phyloP scores from a whole-genome alignment of 2,888 invertebrate species.

The Agrochola litura region DNA sequence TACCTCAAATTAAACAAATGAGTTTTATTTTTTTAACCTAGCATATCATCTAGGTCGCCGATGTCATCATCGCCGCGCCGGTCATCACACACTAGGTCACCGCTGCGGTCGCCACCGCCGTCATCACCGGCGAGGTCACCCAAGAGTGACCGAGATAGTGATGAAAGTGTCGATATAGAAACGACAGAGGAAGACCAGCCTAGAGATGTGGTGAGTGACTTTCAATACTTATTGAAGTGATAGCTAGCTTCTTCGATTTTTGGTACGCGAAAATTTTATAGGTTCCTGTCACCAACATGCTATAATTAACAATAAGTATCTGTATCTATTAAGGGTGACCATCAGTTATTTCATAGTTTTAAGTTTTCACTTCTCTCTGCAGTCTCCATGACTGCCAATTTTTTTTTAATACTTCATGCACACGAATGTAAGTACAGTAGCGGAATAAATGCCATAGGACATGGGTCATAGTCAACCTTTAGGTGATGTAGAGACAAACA shows the following conservation, averaged over 20 bases:
- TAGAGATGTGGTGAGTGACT: constrained; percentile 81
- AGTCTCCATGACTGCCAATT: too few relatives aligned
- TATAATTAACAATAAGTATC: too few relatives aligned
- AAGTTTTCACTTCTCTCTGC: too few relatives aligned
- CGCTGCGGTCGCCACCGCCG: constrained; percentile 76
- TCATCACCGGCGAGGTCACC: constrained; percentile 79
- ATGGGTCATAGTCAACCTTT: not conserved
- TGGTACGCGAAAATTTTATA: too few relatives aligned
- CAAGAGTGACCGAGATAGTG: constrained; percentile 92
- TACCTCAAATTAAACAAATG: not conserved
- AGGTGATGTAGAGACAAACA: not conserved
- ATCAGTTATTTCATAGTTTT: too few relatives aligned
- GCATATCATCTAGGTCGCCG: constrained; percentile 73
- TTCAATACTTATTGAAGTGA: not conserved
- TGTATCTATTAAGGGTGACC: too few relatives aligned
- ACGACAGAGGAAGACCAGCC: constrained; percentile 94
- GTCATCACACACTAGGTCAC: constrained; percentile 79
- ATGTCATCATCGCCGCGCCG: constrained; percentile 77
- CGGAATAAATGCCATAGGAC: not conserved
- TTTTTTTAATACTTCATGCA: not conserved
- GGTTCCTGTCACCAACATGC: too few relatives aligned
- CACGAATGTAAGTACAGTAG: not conserved
- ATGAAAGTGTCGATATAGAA: constrained; percentile 96
- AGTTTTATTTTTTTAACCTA: constrained; percentile 2
- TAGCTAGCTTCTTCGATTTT: too few relatives aligned